Conservation (phyloP, 2,113 vertebrate genomes). For the Addax nasomaculatus region DNA sequence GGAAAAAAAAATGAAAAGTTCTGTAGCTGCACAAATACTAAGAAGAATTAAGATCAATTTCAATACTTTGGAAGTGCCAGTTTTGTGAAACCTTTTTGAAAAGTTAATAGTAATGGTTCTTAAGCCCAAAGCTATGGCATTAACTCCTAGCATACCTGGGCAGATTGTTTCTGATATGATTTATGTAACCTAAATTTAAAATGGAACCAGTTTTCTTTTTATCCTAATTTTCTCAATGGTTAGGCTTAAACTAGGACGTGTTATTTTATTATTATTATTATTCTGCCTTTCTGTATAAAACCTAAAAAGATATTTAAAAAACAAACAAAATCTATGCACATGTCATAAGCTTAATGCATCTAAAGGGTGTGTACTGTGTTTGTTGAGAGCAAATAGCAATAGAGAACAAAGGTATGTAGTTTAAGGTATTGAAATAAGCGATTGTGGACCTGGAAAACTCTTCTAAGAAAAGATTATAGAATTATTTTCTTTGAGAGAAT, state of each 20-base stretch:
- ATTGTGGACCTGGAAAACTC: background rate
- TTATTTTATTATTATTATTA: background rate
- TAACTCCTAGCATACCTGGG: background rate
- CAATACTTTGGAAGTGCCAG: conserved; percentile 9
- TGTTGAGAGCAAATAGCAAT: background rate
- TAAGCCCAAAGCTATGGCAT: background rate
- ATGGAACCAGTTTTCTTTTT: background rate
- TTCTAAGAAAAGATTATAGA: background rate
- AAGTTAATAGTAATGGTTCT: conserved; percentile 48
- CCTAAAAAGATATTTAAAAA: background rate
- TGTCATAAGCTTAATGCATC: background rate
- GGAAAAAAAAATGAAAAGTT: conserved; percentile 25
- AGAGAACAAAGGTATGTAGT: background rate
- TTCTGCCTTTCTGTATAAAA: background rate
- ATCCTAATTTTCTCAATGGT: background rate
- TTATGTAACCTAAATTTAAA: conserved; percentile 16
- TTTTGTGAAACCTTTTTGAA: conserved; percentile 59
- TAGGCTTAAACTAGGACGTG: background rate
- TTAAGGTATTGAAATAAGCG: background rate
- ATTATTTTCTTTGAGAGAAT: background rate
- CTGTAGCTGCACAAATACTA: conserved; percentile 29
- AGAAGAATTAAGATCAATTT: conserved; percentile 51
- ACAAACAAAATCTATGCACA: background rate
- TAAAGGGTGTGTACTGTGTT: background rate
- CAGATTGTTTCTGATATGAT: background rate